Conservation (phyloP, 92 coral and sea anemone species). For the Chrysogorgia sp. region DNA sequence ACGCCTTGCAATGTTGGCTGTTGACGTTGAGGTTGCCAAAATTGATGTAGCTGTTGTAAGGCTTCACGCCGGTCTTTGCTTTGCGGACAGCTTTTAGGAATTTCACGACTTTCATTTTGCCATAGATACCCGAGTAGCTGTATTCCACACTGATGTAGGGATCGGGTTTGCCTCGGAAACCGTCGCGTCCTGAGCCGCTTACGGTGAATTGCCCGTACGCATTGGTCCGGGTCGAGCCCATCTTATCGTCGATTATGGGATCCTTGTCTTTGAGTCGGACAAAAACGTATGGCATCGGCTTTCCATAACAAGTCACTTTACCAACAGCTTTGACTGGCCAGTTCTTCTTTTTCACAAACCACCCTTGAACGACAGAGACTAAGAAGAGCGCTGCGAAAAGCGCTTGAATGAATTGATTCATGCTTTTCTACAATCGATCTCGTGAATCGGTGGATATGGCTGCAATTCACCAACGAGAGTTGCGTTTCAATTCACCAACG, state of each 20-base stretch:
- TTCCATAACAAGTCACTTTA: slow-evolving; percentile 27
- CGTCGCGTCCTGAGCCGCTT: slow-evolving; percentile 39
- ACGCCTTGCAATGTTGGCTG: slow-evolving; percentile 22
- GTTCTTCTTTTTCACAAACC: slow-evolving; percentile 10
- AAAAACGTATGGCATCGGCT: slow-evolving; percentile 35
- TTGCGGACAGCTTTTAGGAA: neutral
- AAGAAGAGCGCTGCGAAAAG: neutral
- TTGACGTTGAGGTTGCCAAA: slow-evolving; percentile 34
- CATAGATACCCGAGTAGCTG: slow-evolving; percentile 29
- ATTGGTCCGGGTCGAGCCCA: slow-evolving; percentile 17
- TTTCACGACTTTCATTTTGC: slow-evolving; percentile 26
- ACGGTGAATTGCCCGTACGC: slow-evolving; percentile 26
- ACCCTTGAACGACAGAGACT: neutral
- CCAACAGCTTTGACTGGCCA: slow-evolving; percentile 34
- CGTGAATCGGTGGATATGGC: no score
- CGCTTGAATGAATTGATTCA: neutral
- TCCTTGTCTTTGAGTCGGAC: slow-evolving; percentile 38
- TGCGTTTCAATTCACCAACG: no score
- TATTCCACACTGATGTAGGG: slow-evolving; percentile 45
- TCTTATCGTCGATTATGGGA: slow-evolving; percentile 10
- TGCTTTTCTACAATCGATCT: neutral
- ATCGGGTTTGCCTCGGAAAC: slow-evolving; percentile 38
- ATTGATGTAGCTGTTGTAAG: slow-evolving; percentile 2
- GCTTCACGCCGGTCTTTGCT: neutral
- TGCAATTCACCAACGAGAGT: no score